Evolutionary conservation across 2,113 vertebrate genomes (phyloP), one percentile per base, ranked within the genome.

Genomic region (Morone chrysops): DNA sequence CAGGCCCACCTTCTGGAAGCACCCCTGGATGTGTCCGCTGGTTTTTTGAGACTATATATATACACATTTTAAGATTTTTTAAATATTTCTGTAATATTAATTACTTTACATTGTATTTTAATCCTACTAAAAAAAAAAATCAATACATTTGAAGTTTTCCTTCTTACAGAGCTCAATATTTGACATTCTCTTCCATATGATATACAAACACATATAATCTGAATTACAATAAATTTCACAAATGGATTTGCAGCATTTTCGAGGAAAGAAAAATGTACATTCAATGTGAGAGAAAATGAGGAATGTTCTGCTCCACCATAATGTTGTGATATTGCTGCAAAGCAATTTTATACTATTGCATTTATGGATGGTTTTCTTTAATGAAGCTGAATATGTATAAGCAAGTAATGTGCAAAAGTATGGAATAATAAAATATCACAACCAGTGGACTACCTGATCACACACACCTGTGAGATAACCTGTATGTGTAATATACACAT

Each of bases 311-410:
- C 43, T 22, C 11, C 5, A 11, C 43, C 60, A 18, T 75, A 56
- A 80, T 66, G 36, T 63, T 66, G 56, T 53, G 45, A 78, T 78
- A 63, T 22, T 71, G 65, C 79, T 80, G 31, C 53, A 71, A 78
- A 87, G 36, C 45, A 54, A 65, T 79, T 84, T 79, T 20, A 61
- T 80, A 59, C 71, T 80, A 0, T 20, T 80, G 71, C 53, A 70
- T 84, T 71, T 45, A 86, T 67, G 74, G 70, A 56, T 62, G 45
- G 14, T 17, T 57, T 61, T 57, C n/a, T 76, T 53, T 70, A 84
- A 75, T 84, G 68, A 88, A 77, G 53, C 62, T 41, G 78, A 81
- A 77, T 73, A 68, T 67, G 68, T 60, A 74, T 57, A 56, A 53
- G 57, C 48, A 62, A 56, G 71, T 73, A 75, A 82, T 70, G 38